A percentile compares a stretch with the other conserved stretches of the same genome.
phyloP scores from a whole-genome alignment of 2,888 invertebrate species.

The Anodontia alba region DNA sequence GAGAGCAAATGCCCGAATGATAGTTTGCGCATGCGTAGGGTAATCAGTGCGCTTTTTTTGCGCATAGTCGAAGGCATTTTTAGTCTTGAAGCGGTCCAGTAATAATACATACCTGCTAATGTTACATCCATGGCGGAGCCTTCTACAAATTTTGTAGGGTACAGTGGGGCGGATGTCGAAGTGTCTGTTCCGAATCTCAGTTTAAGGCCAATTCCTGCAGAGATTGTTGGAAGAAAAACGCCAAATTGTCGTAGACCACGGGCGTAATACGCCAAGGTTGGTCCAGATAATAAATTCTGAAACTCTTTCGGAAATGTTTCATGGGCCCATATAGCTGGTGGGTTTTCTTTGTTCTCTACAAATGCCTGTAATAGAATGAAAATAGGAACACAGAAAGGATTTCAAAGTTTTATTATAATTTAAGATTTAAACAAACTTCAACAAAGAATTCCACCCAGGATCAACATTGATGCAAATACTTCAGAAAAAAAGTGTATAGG shows the following conservation, averaged over 20 bases:
- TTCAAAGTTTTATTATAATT: no score
- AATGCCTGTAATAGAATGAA: conserved; percentile 68
- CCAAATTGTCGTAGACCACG: conserved; percentile 79
- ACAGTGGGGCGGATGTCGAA: conserved; percentile 50
- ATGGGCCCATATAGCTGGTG: conserved; percentile 79
- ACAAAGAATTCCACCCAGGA: no score
- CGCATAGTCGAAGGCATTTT: no score
- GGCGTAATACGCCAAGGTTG: conserved; percentile 46
- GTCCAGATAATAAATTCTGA: conserved; percentile 40
- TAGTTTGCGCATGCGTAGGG: no score
- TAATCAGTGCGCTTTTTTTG: no score
- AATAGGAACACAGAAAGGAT: no score
- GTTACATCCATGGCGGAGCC: conserved; percentile 58
- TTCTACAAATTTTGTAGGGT: conserved; percentile 67
- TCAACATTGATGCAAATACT: no score
- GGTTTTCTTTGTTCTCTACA: conserved; percentile 62
- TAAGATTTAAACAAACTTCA: no score
- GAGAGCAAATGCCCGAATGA: no score
- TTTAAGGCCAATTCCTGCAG: conserved; percentile 69
- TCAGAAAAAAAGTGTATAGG: no score
- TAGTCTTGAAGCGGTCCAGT: no score
- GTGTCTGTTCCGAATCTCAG: conserved; percentile 49
- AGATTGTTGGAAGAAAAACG: conserved; percentile 62
- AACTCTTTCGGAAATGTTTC: conserved; percentile 60
- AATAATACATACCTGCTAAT: conserved; percentile 77